Base-by-base conservation (phyloP, 2,888 invertebrate species). In the Caenorhabditis macrosperma region DNA sequence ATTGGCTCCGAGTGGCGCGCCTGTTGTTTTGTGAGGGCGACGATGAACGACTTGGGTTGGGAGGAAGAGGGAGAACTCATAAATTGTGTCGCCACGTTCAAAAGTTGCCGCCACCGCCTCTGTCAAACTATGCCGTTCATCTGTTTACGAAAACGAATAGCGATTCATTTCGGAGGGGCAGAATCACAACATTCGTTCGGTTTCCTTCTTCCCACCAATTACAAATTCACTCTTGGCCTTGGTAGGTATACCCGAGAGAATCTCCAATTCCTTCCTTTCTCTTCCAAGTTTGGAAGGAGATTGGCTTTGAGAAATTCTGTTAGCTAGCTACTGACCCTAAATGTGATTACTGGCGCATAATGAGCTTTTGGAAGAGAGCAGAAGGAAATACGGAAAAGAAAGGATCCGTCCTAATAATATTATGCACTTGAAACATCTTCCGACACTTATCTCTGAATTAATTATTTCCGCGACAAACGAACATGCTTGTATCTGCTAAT, bases 181-280 rank as follows among this genome's bases (percentile, higher is more conserved):
- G 10, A 33, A 33, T 9, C 38, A 38, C 24, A 38, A 3, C 57
- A 57, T 22, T 33, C 52, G 15, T 60, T 22, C 24, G n/a, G 28
- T 55, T 35, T 12, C 46, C 60, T 20, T 26, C 10, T 63, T 57
- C 63, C 41, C 57, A 68, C 30, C 54, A 57, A 59, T 74, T 72
- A 64, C 46, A 48, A 72, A 72, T 63, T 30, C 61, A 71, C 50
- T 61, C 50, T 74, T 74, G 64, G 50, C 74, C 74, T 74, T 74
- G 72, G 57, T 15, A 52, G 52, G 55, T 48, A 72, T 22, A 30
- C 20, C 20, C 10, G n/a, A 9, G 20, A 35, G 20, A 33, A 35
- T 48, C 15, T 28, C 17, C 41, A 22, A 28, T 52, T 61, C 52
- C 10, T 30, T 55, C 33, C n/a, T n/a, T n/a, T 26, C 33, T 12